Evolutionary conservation across 2,888 invertebrate species (phyloP), one percentile per base, ranked within the genome.

Genomic region (Apodemia mormo): DNA sequence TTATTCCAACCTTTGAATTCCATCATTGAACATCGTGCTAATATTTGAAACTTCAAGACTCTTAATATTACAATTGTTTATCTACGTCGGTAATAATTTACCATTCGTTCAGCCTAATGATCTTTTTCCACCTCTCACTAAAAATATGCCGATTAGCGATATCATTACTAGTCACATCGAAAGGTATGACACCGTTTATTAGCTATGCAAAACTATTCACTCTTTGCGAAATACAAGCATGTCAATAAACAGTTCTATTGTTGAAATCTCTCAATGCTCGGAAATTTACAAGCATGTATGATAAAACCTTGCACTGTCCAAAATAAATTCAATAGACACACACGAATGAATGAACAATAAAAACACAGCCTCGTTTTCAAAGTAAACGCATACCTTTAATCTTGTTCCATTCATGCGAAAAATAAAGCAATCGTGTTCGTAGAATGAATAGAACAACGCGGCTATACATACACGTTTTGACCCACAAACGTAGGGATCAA

Each of bases 401-500:
- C 65, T 71, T 71, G 71, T 71, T 73, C 71, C 74, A 72, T 74
- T 74, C 75, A 75, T 70, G 70, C 56, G 68, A 72, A 70, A 74
- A 74, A 72, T 72, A 74, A 74, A 72, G 65, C 71, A 70, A 61
- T 64, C 65, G n/a, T 56, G 67, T 43, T 69, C 67, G 45, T 72
- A 69, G 72, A 74, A 71, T 69, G 73, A 73, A 72, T 70, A 74
- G 73, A 77, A 77, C 78, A 78, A 78, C 76, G 74, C 74, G 69
- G 67, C 76, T 75, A 72, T 75, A 74, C 72, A 75, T 69, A 73
- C 73, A 69, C 71, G 72, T 73, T 78, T 78, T 88, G 89, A 90
- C 89, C 90, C 79, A 89, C 78, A 87, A 88, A 86, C 81, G 82
- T 80, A 84, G 79, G 84, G 85, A 87, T 88, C 87, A 81, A 86